phyloP scores from a whole-genome alignment of 2,888 invertebrate genomes.

The Tanypteryx hageni region DNA sequence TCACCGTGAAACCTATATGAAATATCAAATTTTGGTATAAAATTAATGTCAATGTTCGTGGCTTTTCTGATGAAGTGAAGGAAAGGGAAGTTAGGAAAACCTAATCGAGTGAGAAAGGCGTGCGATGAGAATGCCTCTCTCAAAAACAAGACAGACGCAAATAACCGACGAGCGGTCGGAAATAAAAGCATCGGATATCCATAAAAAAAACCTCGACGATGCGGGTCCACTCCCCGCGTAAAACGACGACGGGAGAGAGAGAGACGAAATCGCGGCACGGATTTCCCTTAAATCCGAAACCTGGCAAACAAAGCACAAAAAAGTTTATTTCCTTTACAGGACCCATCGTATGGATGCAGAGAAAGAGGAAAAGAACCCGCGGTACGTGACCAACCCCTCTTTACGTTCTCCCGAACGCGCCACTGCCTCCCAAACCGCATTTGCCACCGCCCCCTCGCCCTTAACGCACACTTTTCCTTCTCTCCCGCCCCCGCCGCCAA shows the following conservation, averaged over 20 bases:
- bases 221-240: background rate
- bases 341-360: background rate
- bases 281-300: background rate
- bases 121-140: background rate
- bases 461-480: background rate
- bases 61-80: too few relatives aligned
- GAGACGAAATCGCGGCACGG: background rate
- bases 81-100: too few relatives aligned
- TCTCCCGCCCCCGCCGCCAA: background rate
- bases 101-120: background rate
- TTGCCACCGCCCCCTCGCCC: background rate
- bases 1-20: too few relatives aligned
- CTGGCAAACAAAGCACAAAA: background rate
- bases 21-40: too few relatives aligned
- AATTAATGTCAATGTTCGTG: too few relatives aligned
- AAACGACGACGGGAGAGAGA: background rate
- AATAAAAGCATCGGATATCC: conserved; percentile 5
- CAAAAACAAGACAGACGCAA: background rate
- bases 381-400: conserved; percentile 33
- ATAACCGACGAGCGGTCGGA: background rate
- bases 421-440: background rate
- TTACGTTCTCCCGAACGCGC: background rate
- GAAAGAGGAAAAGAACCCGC: background rate
- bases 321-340: conserved; percentile 5
- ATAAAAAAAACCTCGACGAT: background rate